Percentiles rank a stretch among this genome's conserved stretches.
Conservation (phyloP, 2,113 vertebrate species). For the Megalops atlanticus region DNA sequence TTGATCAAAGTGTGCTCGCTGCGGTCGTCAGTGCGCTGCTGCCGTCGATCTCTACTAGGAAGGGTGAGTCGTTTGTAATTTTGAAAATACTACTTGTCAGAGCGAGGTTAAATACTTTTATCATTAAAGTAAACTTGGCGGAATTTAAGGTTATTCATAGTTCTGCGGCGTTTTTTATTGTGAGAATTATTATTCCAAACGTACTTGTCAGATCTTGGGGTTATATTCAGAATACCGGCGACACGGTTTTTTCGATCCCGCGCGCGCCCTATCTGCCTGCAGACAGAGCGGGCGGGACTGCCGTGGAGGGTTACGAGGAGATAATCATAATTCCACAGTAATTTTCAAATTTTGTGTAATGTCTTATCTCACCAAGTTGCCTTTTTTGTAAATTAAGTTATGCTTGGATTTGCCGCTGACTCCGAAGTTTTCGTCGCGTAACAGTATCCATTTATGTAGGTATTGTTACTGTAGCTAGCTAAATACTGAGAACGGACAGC, state of each 20-base stretch:
- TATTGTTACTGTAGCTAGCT: background rate
- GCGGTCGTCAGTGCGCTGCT: background rate
- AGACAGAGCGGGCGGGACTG: background rate
- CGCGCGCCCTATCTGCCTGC: conserved; percentile 52
- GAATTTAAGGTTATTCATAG: background rate
- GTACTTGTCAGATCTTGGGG: background rate
- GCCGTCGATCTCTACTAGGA: background rate
- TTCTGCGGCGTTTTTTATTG: background rate
- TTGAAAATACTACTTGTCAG: background rate
- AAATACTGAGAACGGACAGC: too few species aligned
- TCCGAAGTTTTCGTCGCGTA: background rate
- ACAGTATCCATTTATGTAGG: background rate
- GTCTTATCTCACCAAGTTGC: background rate
- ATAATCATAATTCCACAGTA: background rate
- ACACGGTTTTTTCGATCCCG: conserved; percentile 45
- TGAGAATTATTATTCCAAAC: too few species aligned
- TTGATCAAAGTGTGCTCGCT: background rate
- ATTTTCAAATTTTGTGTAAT: background rate
- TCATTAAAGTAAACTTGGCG: background rate
- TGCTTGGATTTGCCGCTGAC: background rate
- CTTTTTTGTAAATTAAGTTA: background rate
- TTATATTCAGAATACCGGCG: background rate
- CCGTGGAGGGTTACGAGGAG: background rate
- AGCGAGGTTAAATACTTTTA: background rate
- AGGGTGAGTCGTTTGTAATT: background rate